Base-by-base conservation (phyloP, 1,140 invertebrate species). In the Hylaeus anthracinus region DNA sequence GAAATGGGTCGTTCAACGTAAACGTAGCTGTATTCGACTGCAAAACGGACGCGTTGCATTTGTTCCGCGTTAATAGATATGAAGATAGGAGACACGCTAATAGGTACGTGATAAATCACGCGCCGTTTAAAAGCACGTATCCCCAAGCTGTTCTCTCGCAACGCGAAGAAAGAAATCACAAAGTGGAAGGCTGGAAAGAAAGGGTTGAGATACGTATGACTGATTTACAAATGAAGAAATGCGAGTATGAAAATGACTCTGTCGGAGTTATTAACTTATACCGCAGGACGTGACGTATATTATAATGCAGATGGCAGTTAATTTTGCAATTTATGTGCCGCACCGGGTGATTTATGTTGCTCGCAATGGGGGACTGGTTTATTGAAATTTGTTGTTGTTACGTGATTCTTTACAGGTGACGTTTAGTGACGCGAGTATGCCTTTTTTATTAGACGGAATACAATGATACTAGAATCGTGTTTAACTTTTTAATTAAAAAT, bases 401-500 rank as follows among this genome's bases (percentile, higher is more conserved):
- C n/a, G 14, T 58, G 26, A 39, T 69, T 69, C 12, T 69, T 14
- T 55, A 10, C 26, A 0, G 26, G 10, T 12, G 1, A 48, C 51
- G 26, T 39, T 69, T 53, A 53, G 6, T 5, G 37, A 48, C 5
- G 55, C 48, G 51, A 37, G 6, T n/a, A 48, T n/a, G 6, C 15
- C 15, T 3, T 43, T 51, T 6, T 43, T 48, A 60, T 60, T 51
- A 51, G 10, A 6, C 2, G 8, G 51, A 9, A 51, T 2, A 10
- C 8, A 51, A 51, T 0, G 51, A 51, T 8, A 6, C 5, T 48
- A 48, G 45, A 26, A 6, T 48, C 45, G 45, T 8, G 45, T 48
- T 48, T 6, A 51, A 1, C 5, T 51, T 51, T 51, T 51, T 85
- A 77, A 81, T 85, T 87, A 81, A 88, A 78, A 88, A 86, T 84